These are phyloP conservation scores for Batillaria attramentaria DNA, from an alignment of 1,140 invertebrate genomes.

Conservation along the genomic window DNA sequence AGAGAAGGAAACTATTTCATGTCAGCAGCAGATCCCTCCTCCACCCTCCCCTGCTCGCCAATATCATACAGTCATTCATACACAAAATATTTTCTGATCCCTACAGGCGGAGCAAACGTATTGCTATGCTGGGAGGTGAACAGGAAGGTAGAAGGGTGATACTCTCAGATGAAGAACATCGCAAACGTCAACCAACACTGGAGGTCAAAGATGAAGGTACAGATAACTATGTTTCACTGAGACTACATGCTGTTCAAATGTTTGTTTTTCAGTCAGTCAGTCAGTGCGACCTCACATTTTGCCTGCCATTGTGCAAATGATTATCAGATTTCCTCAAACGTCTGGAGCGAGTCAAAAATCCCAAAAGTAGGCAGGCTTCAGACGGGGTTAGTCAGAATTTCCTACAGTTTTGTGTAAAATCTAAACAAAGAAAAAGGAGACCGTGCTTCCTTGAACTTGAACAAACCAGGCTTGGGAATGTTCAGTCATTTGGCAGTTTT, in stretches of 20 bases:
- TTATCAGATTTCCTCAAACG: neutral
- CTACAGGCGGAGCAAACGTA: neutral
- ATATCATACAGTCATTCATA: too few species aligned
- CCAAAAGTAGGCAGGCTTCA: neutral
- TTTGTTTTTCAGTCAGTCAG: neutral
- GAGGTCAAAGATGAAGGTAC: slow-evolving; percentile 7
- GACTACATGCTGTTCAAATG: neutral
- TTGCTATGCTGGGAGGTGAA: slow-evolving; percentile 15
- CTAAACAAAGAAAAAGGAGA: neutral
- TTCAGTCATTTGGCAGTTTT: too few species aligned
- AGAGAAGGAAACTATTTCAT: neutral
- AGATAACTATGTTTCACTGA: neutral
- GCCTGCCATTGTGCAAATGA: neutral
- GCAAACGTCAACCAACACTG: neutral
- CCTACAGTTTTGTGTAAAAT: neutral
- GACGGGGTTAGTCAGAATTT: neutral
- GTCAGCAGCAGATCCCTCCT: too few species aligned
- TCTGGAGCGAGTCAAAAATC: neutral
- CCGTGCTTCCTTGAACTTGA: too few species aligned
- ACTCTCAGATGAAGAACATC: slow-evolving; percentile 21
- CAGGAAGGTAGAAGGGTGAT: neutral
- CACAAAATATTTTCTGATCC: too few species aligned
- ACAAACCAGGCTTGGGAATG: too few species aligned
- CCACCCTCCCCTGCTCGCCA: neutral
- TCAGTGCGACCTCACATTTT: too few species aligned